Evolutionary conservation across 1,140 invertebrate species (phyloP), one percentile per base, ranked within the genome.

Genomic region (Ceratoteleas bidentatus): DNA sequence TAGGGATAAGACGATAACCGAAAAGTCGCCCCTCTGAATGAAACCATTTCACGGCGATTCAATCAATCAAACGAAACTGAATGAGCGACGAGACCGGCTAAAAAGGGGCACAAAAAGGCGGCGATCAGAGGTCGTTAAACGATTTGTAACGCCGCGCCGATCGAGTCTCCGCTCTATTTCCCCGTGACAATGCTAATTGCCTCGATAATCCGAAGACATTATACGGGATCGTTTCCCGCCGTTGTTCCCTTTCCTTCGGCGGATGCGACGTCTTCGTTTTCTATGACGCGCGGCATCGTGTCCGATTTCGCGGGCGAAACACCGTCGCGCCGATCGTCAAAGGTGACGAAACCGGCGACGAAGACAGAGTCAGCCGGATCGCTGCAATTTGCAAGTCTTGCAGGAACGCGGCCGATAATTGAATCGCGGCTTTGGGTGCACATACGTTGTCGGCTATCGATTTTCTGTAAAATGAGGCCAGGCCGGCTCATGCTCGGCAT

Each of bases 401-500:
- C 15, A 36, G 50, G 56, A 70, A 32, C 6, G 15, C 47, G 43
- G 33, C 10, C 33, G 49, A 61, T 61, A 72, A 61, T 45, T 72
- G 57, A 72, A 52, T 73, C 43, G 69, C 60, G 45, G 38, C 40
- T 50, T 73, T 47, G 52, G 10, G 33, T 16, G 45, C 11, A 13
- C 15, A 13, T 49, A 54, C 40, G 52, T 60, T 54, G 49, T 14
- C 16, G 50, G n/a, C 64, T 77, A 77, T 77, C 65, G 74, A 77
- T 77, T 77, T 77, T 69, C 64, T 62, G 74, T 77, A 77, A 77
- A 77, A 77, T 34, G 74, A 77, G 74, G 74, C 64, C 74, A 77
- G 36, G 49, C 40, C 45, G 61, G 57, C 54, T 68, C 36, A 66
- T 75, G 8, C 47, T 43, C 34, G 53, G 50, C 33, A 45, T 74